Base-by-base conservation (phyloP, 2,888 invertebrate genomes). In the Ferdinandea cuprea region DNA sequence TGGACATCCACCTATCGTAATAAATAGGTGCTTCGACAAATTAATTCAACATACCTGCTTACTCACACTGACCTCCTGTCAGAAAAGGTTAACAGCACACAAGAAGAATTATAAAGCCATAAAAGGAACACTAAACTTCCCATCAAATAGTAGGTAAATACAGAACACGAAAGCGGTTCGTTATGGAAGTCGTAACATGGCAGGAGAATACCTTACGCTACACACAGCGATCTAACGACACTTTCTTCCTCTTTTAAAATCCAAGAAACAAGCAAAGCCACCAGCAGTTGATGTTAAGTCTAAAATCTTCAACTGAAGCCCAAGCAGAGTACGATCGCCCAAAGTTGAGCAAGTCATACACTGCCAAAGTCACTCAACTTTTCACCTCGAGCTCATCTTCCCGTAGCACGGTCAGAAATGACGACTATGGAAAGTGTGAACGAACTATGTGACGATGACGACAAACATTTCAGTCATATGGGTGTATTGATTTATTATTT, bases 281-380 rank as follows among this genome's bases (percentile, higher is more conserved):
- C 44, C 32, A 6, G n/a, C 25, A 50, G 50, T 8, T 8, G 17
- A 8, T 28, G 35, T 28, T 44, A 46, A 35, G 32, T n/a, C 19
- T 54, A 11, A 68, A 66, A 74, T 48, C 40, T n/a, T 65, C 40
- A 42, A n/a, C n/a, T n/a, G n/a, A n/a, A n/a, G n/a, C n/a, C n/a
- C n/a, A n/a, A 25, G 25, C 5, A 5, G 5, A 5, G 25, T 25
- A 25, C 46, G 71, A 63, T 50, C 25, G 46, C 40, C 37, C 50
- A n/a, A 68, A 59, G 50, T n/a, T 21, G 21, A 52, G 25, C 25
- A n/a, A n/a, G 13, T 21, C 25, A 30, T 9, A 30, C 52, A 11
- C 32, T n/a, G 40, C 40, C 17, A 54, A 59, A 79, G 80, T 74
- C 80, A 80, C 63, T 80, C 74, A 80, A 74, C 79, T 80, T 63